Percentiles rank a stretch among this genome's conserved stretches.
Evolutionary conservation across 1,140 invertebrate genomes (phyloP).

Genomic region (Lasioglossum albipes): DNA sequence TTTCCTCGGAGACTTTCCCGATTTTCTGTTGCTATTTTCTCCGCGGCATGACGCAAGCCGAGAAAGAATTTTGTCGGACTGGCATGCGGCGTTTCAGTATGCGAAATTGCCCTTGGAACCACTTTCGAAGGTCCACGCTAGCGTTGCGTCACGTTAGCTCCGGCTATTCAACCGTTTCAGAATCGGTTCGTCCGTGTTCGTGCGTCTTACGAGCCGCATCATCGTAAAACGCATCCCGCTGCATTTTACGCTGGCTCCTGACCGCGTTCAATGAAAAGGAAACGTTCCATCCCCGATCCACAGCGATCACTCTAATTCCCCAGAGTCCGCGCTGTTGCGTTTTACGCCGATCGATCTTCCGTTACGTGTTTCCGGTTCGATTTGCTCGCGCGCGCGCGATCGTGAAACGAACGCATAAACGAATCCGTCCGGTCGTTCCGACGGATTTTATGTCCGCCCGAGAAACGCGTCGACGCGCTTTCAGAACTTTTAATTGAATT

Average conservation of each 20-base stretch:
- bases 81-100: neutral
- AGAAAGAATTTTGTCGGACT: too few relatives aligned
- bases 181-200: neutral
- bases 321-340: neutral
- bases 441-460: neutral
- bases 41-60: too few relatives aligned
- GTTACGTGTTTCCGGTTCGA: neutral
- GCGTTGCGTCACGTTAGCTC: neutral
- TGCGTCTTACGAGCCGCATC: neutral
- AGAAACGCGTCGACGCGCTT: neutral
- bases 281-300: too few relatives aligned
- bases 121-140: neutral
- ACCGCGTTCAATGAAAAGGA: too few relatives aligned
- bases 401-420: neutral
- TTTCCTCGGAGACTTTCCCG: too few relatives aligned
- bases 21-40: too few relatives aligned
- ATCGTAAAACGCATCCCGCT: conserved; percentile 33
- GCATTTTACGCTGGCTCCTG: conserved; percentile 14
- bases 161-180: conserved; percentile 8
- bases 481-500: conserved; percentile 1
- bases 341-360: neutral
- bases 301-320: conserved; percentile 1
- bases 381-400: neutral
- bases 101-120: conserved; percentile 12
- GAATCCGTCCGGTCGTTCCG: neutral